phyloP scores from a whole-genome alignment of 2,797 vertebrate genomes.

The Leptoclinus maculatus region DNA sequence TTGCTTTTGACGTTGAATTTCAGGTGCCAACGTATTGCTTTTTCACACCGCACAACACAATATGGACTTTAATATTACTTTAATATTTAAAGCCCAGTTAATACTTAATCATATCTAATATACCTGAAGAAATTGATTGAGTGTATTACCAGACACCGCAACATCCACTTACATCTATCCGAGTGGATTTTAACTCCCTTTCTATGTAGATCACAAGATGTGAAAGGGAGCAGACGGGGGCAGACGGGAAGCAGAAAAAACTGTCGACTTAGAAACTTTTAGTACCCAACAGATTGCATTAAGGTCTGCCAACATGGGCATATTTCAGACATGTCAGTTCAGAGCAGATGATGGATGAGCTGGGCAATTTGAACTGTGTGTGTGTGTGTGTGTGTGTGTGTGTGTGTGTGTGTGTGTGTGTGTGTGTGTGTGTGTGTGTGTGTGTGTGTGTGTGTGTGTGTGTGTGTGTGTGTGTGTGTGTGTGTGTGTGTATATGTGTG shows the following conservation, averaged over 20 bases:
- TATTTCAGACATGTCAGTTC: conserved; percentile 54
- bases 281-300: conserved; percentile 45
- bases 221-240: conserved; percentile 16
- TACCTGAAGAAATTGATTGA: not conserved
- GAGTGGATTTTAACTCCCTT: not conserved
- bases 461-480: not conserved
- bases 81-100: not conserved
- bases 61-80: not conserved
- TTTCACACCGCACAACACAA: conserved; percentile 6
- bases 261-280: conserved; percentile 26
- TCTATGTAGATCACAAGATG: conserved; percentile 1
- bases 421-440: not conserved
- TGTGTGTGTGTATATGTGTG: conserved; percentile 1
- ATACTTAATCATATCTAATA: conserved; percentile 3
- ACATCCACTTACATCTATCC: not conserved
- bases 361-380: conserved; percentile 17
- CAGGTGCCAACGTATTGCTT: not conserved
- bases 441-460: not conserved
- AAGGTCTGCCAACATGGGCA: conserved; percentile 45
- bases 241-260: conserved; percentile 35
- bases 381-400: not conserved
- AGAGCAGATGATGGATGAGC: conserved; percentile 46
- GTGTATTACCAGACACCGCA: not conserved
- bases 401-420: conserved; percentile 14
- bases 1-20: conserved; percentile 9